Base-by-base conservation (phyloP, 2,888 invertebrate genomes). In the Troglohyphantes excavatus region DNA sequence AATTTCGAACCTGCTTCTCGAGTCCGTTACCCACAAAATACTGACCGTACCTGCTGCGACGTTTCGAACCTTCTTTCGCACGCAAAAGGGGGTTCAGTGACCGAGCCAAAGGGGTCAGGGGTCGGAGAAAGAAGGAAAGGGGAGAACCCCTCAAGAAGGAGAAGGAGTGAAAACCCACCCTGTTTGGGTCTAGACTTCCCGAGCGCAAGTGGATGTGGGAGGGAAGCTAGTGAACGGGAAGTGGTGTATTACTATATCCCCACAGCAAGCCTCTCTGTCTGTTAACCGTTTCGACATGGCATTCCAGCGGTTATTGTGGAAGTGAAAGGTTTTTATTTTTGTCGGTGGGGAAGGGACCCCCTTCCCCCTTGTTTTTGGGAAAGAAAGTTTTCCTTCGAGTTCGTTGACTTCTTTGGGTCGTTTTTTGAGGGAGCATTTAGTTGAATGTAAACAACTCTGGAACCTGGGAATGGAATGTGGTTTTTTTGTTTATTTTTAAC, bases 251-350 rank as follows among this genome's bases (percentile, higher is more conserved):
- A 13, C 13, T 7, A 7, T 53, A 17, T 19, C 19, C 43, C 72
- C 75, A 63, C 26, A 21, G 65, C 7, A 13, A 19, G 68, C 19
- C 29, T 46, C 67, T 68, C 68, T 75, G 75, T 29, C 84, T 59
- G 76, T 73, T 79, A 79, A 79, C 86, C 70, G 78, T 79, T 87
- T 81, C 87, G 87, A 81, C 79, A 87, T 81, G 73, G 81, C 68
- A 87, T 87, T 81, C 81, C 87, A 53, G 17, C 65, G 26, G 46
- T 73, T 63, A 87, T 79, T 81, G 79, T 65, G 63, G 78, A 21
- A 29, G 21, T n/a, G 65, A 73, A 59, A 85, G 72, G 46, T 61
- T 73, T 81, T 65, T 72, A 23, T 67, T 85, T n/a, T 53, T 39
- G 11, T 11, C 29, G 11, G 39, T n/a, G 68, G 59, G 13, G 67